phyloP scores from a whole-genome alignment of 2,113 vertebrate species.

The Antigone vipio region DNA sequence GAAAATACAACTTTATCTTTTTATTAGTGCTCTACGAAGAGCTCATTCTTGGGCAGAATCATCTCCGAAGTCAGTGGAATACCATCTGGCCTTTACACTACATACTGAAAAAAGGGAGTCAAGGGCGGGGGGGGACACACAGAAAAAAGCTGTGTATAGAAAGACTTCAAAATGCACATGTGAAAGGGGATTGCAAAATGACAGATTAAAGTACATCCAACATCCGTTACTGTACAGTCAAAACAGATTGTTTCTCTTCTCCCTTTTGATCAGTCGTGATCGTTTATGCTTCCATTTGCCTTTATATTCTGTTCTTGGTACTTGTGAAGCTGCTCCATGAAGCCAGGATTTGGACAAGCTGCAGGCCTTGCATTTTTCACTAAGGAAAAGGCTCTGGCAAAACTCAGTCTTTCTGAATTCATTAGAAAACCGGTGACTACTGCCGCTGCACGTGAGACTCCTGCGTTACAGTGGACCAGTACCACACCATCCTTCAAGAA shows the following conservation, averaged over 20 bases:
- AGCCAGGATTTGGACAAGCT: constrained; percentile 89
- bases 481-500: constrained; percentile 85
- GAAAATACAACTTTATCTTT: background rate
- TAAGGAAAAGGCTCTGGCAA: constrained; percentile 82
- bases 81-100: background rate
- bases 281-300: constrained; percentile 46
- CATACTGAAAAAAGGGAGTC: background rate
- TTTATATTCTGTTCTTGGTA: constrained; percentile 73
- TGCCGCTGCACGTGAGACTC: constrained; percentile 88
- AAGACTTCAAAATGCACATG: background rate
- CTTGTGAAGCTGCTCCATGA: constrained; percentile 89
- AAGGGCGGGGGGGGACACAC: background rate
- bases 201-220: background rate
- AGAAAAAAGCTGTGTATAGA: background rate
- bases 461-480: constrained; percentile 93
- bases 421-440: constrained; percentile 92
- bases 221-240: background rate
- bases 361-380: constrained; percentile 87
- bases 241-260: background rate
- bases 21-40: background rate
- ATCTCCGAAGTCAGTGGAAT: background rate
- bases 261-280: background rate
- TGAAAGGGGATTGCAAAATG: background rate
- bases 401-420: constrained; percentile 82
- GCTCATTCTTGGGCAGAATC: background rate